Base-by-base conservation (phyloP, 2,797 vertebrate species). In the Pseudomugil tenellus region DNA sequence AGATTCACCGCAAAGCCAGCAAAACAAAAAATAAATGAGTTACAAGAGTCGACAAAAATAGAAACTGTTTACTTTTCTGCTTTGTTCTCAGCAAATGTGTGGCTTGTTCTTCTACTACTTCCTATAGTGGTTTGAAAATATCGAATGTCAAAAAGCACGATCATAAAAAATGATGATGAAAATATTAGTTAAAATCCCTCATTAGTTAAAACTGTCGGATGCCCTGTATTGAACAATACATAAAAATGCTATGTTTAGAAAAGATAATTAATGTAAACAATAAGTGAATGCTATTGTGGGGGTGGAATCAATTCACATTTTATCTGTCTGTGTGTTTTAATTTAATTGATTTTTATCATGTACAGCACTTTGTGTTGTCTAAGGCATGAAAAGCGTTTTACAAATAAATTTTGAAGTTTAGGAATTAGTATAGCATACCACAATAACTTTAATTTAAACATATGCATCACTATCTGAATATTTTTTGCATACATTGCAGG, bases 1-100 rank as follows among this genome's bases (percentile, higher is more conserved):
- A 56, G 39, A 72, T 76, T 79, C 21, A 55, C 31, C 51, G 43
- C 49, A 51, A 48, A 59, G 57, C 19, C 13, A 48, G 37, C 32
- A 29, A 46, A 57, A 48, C 21, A 58, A 56, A 65, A 61, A 61
- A 48, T 43, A 39, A 46, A 71, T 68, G 37, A 65, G 63, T 67
- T 11, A 63, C 54, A 54, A 59, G 19, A 55, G 54, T 53, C 21
- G 51, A 46, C 66, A 31, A 34, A 57, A 61, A 60, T 52, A 73
- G 34, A 26, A 43, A 39, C 35, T 26, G 34, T 61, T 72, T 48
- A 13, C 41, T 65, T 69, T 32, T 37, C 12, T 59, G 25, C 41
- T 43, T 43, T 43, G 17, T 2, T 9, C 41, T 19, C 41, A 43
- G 41, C 41, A 43, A 43, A 43, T 43, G 7, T 43, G 41, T 43